phyloP scores from a whole-genome alignment of 2,888 invertebrate genomes.

The Steinernema scapterisci region DNA sequence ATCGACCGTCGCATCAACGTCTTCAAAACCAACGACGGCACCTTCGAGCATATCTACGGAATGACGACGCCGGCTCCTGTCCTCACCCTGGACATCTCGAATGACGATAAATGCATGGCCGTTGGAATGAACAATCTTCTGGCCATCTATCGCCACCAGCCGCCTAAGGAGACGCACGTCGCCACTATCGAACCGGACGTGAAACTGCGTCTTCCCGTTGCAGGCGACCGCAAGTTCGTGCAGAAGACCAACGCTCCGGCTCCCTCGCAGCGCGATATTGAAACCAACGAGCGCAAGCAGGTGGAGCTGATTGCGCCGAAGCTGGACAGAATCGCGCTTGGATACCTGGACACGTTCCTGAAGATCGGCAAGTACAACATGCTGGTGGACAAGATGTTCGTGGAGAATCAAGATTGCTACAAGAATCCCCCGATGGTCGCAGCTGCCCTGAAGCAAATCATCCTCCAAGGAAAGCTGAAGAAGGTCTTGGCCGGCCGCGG shows the following conservation, averaged over 20 bases:
- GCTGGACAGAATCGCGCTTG: constrained; percentile 43
- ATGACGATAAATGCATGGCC: constrained; percentile 81
- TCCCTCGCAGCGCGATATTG: neutral
- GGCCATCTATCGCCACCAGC: constrained; percentile 78
- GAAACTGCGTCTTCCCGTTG: neutral
- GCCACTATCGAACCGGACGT: constrained; percentile 1
- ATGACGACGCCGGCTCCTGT: constrained; percentile 78
- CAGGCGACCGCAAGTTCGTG: neutral
- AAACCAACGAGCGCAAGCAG: constrained; percentile 3
- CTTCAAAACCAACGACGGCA: constrained; percentile 48
- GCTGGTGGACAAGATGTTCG: constrained; percentile 43
- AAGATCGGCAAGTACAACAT: constrained; percentile 38
- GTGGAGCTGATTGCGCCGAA: constrained; percentile 36
- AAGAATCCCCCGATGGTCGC: constrained; percentile 78
- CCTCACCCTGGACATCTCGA: constrained; percentile 79
- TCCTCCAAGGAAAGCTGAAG: constrained; percentile 79
- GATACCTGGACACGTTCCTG: constrained; percentile 41
- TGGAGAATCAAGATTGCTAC: constrained; percentile 15
- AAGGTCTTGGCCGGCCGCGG: constrained; percentile 79
- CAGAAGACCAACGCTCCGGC: constrained; percentile 25
- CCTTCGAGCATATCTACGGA: constrained; percentile 52
- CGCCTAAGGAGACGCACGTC: constrained; percentile 33
- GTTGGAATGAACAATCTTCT: constrained; percentile 87
- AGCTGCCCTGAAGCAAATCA: constrained; percentile 82
- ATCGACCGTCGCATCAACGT: constrained; percentile 76